Conservation (phyloP, 2,888 invertebrate genomes). For the Mythimna vitellina region DNA sequence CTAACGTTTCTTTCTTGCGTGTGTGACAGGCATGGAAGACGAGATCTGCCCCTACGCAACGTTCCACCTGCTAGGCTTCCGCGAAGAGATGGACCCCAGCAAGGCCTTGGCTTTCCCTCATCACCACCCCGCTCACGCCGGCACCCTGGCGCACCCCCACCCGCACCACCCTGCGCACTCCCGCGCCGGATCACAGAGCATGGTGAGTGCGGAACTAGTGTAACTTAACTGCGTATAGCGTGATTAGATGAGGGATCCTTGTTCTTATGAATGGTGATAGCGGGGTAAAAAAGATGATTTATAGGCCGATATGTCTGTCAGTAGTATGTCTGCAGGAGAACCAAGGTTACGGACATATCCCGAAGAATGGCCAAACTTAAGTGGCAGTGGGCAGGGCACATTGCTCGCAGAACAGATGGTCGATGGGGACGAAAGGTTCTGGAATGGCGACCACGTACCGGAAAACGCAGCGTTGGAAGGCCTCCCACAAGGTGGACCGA, state of each 20-base stretch:
- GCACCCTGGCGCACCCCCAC: conserved; percentile 95
- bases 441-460: too few species aligned
- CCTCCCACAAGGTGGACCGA: too few species aligned
- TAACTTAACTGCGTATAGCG: neutral
- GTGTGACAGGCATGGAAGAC: conserved; percentile 96
- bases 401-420: too few species aligned
- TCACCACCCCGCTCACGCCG: conserved; percentile 95
- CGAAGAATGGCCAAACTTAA: too few species aligned
- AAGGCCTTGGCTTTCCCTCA: conserved; percentile 97
- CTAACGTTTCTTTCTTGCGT: conserved; percentile 21
- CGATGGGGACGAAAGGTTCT: too few species aligned
- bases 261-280: neutral
- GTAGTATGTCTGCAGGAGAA: too few species aligned
- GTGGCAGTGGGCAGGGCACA: too few species aligned
- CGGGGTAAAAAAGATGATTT: neutral
- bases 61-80: conserved; percentile 98
- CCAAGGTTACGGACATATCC: too few species aligned
- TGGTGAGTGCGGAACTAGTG: conserved; percentile 89
- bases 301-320: too few species aligned
- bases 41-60: conserved; percentile 99
- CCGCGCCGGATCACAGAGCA: conserved; percentile 96
- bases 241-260: neutral
- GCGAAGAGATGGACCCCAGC: conserved; percentile 98
- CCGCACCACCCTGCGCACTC: conserved; percentile 94
- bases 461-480: too few species aligned